These are phyloP conservation scores for Asteroscopus sphinx DNA, from an alignment of 2,888 invertebrate species.

Conservation along the genomic window DNA sequence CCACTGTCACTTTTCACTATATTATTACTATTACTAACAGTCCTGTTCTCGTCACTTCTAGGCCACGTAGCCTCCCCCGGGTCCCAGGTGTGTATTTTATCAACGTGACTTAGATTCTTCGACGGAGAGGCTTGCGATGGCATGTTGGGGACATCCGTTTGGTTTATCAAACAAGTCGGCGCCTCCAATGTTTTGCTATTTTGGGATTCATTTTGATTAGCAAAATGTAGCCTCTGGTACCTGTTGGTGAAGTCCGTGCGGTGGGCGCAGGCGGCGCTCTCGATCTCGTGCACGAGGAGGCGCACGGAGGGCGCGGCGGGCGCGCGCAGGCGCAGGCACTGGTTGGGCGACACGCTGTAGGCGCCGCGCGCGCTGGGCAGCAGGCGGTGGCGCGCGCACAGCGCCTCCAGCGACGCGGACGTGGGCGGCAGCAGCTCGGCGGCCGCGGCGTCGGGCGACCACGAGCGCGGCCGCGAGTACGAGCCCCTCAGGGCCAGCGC, in stretches of 20 bases:
- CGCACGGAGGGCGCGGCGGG: constrained; percentile 94
- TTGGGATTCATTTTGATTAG: constrained; percentile 62
- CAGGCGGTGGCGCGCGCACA: constrained; percentile 93
- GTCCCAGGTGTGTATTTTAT: constrained; percentile 92
- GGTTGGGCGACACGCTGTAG: constrained; percentile 97
- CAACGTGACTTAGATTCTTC: constrained; percentile 71
- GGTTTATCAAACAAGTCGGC: constrained; percentile 43
- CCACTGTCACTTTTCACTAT: constrained; percentile 89
- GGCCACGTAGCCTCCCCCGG: constrained; percentile 88
- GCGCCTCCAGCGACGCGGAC: constrained; percentile 92
- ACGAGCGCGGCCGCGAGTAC: constrained; percentile 91
- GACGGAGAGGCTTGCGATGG: constrained; percentile 71
- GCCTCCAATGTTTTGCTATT: constrained; percentile 60
- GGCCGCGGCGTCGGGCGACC: constrained; percentile 93
- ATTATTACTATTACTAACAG: constrained; percentile 78
- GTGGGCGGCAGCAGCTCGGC: constrained; percentile 90
- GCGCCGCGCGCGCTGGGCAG: constrained; percentile 96
- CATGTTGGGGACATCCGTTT: constrained; percentile 55
- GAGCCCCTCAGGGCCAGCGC: constrained; percentile 89
- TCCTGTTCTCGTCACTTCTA: constrained; percentile 70
- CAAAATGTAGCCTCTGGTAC: constrained; percentile 73
- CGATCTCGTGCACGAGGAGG: constrained; percentile 93
- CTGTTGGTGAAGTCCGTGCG: constrained; percentile 71
- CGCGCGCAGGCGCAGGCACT: constrained; percentile 95
- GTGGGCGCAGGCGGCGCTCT: constrained; percentile 85